Evolutionary conservation across 2,113 vertebrate species (phyloP).

Genomic region (Tachysurus fulvidraco): DNA sequence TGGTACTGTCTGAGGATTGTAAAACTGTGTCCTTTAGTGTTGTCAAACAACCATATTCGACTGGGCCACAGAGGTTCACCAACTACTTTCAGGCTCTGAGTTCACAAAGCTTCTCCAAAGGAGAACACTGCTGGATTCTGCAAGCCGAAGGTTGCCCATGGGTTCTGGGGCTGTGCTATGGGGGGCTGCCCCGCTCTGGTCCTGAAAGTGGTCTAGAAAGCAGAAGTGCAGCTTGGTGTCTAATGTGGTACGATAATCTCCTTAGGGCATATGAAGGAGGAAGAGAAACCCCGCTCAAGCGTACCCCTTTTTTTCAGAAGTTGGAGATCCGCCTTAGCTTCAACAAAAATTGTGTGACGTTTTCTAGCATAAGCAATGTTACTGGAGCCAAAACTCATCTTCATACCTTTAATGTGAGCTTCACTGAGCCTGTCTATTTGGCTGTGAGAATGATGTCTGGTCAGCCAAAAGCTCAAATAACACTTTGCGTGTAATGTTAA

Average conservation of each 20-base stretch:
- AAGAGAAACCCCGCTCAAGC: constrained; percentile 66
- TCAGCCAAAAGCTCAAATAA: constrained; percentile 64
- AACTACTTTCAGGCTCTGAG: constrained; percentile 74
- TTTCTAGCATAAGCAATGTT: constrained; percentile 70
- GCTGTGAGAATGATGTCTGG: constrained; percentile 80
- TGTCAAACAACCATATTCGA: constrained; percentile 62
- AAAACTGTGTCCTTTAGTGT: constrained; percentile 67
- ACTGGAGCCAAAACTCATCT: constrained; percentile 68
- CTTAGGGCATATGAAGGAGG: constrained; percentile 78
- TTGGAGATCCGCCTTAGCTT: constrained; percentile 75
- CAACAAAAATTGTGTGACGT: constrained; percentile 69
- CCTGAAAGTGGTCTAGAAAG: constrained; percentile 76
- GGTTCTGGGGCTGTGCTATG: constrained; percentile 73
- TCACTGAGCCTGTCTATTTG: constrained; percentile 73
- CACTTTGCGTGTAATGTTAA: constrained; percentile 54
- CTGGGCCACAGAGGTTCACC: constrained; percentile 66
- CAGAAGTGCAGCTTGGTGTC: constrained; percentile 77
- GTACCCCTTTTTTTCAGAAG: constrained; percentile 64
- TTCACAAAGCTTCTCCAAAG: constrained; percentile 70
- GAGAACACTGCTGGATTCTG: constrained; percentile 72
- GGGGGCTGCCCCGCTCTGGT: constrained; percentile 70
- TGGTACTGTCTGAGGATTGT: constrained; percentile 71
- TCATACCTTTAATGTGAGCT: constrained; percentile 71
- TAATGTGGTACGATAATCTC: constrained; percentile 75
- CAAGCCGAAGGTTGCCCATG: constrained; percentile 71